These are phyloP conservation scores for Regulus satrapa DNA, from an alignment of 2,113 vertebrate genomes.

Conservation along the genomic window DNA sequence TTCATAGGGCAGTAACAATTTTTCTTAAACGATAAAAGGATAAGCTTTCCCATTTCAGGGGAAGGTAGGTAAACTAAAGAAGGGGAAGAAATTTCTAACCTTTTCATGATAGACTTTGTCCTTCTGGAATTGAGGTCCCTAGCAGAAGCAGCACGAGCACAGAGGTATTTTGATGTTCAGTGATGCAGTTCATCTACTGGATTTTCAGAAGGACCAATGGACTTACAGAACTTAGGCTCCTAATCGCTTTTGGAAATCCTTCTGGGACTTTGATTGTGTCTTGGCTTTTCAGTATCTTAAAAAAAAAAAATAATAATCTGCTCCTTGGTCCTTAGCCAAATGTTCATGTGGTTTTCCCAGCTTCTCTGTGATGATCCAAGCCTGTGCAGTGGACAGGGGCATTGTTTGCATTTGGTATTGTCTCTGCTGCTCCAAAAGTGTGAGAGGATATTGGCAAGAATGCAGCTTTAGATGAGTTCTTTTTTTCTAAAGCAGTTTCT, in stretches of 20 bases:
- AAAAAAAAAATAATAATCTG: background rate
- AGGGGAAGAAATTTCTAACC: background rate
- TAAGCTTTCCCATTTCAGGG: background rate
- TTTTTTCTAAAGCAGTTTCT: background rate
- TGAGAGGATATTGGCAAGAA: background rate
- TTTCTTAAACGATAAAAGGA: background rate
- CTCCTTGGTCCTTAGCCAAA: background rate
- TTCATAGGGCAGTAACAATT: background rate
- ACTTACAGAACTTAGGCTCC: background rate
- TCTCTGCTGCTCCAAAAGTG: background rate
- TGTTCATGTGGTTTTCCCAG: background rate
- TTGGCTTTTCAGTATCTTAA: background rate
- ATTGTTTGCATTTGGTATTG: background rate
- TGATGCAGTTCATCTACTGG: background rate
- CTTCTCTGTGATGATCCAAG: background rate
- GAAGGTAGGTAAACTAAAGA: background rate
- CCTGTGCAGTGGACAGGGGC: background rate
- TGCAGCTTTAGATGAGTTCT: background rate
- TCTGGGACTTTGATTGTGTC: background rate
- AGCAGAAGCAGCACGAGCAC: background rate
- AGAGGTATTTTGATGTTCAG: background rate
- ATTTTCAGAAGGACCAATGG: background rate
- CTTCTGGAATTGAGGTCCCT: background rate
- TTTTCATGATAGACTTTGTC: background rate
- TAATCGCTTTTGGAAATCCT: constrained; percentile 10